Evolutionary conservation across 2,888 invertebrate genomes (phyloP), one percentile per base, ranked within the genome.

Genomic region (Chloromyia formosa): DNA sequence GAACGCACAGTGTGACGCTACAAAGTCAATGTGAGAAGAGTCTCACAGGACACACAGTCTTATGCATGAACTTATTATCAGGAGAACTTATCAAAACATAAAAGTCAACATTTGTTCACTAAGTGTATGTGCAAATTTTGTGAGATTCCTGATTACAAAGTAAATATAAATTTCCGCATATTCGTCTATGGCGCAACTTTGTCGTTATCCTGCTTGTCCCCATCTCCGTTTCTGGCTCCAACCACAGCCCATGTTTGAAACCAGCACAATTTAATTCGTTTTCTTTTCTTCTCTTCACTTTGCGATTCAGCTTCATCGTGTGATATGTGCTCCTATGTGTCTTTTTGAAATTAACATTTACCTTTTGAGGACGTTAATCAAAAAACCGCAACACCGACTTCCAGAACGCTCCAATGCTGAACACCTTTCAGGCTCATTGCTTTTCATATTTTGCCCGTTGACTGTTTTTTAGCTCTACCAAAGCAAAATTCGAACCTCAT

Each of bases 341-440:
- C 66, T 66, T 66, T 49, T 49, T 20, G 10, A n/a, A 66, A 66
- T 66, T 66, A 40, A 66, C 45, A 66, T 66, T 66, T 49, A 66
- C 66, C 62, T 66, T 66, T 66, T 45, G 20, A 45, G 49, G 12
- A 35, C 42, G 66, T 66, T 66, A 66, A 66, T 49, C 66, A 66
- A 66, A 66, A 66, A 49, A 35, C 66, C 66, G 20, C 66, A 66
- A 22, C 66, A 7, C 61, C 61, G 42, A 35, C 22, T 22, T 14
- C 2, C 66, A 66, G 14, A 45, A 5, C 3, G 49, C 49, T 10
- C 49, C 49, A 49, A n/a, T 49, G 49, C 49, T 10, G 49, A 12
- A 18, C 66, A 45, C 66, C 22, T 62, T 66, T 66, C 66, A 49
- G 20, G 49, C 22, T 66, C n/a, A 66, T 45, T 66, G 66, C 66